These are phyloP conservation scores for Crossaster papposus DNA, from an alignment of 53 echinoderm and acorn worm genomes.

Conservation along the genomic window DNA sequence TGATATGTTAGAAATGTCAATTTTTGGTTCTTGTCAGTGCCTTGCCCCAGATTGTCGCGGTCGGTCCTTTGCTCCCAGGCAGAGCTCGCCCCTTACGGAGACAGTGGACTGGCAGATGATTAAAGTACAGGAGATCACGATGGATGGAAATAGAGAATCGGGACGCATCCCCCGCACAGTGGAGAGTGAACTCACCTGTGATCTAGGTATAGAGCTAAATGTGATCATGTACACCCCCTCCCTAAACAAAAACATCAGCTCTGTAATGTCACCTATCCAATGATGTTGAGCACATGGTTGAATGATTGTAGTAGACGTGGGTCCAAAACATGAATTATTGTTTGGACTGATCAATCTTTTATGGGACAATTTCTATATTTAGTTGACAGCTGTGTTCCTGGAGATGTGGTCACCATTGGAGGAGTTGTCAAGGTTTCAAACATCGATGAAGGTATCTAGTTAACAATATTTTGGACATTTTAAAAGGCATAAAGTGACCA, in stretches of 20 bases:
- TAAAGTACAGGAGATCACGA: constrained; percentile 94
- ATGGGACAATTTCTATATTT: not conserved
- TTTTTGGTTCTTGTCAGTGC: constrained; percentile 63
- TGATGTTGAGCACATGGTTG: no score
- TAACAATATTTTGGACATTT: no score
- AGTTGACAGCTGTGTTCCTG: constrained; percentile 98
- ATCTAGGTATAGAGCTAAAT: constrained; percentile 67
- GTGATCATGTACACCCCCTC: no score
- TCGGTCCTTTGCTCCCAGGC: constrained; percentile 84
- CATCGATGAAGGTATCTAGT: constrained; percentile 92
- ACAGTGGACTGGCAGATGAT: constrained; percentile 97
- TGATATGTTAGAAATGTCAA: not conserved
- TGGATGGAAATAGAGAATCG: constrained; percentile 90
- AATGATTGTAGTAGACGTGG: no score
- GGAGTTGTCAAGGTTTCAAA: constrained; percentile 96
- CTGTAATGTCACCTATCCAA: no score
- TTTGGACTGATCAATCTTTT: not conserved
- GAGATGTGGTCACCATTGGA: constrained; percentile 88
- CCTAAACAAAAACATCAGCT: no score
- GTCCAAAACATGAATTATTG: no score
- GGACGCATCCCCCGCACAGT: constrained; percentile 95
- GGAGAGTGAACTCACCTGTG: constrained; percentile 95
- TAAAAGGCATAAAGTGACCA: no score
- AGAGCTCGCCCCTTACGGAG: constrained; percentile 82
- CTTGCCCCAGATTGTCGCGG: constrained; percentile 84